Base-by-base conservation (phyloP, 92 coral and sea anemone genomes). In the Anthopleura xanthogrammica region DNA sequence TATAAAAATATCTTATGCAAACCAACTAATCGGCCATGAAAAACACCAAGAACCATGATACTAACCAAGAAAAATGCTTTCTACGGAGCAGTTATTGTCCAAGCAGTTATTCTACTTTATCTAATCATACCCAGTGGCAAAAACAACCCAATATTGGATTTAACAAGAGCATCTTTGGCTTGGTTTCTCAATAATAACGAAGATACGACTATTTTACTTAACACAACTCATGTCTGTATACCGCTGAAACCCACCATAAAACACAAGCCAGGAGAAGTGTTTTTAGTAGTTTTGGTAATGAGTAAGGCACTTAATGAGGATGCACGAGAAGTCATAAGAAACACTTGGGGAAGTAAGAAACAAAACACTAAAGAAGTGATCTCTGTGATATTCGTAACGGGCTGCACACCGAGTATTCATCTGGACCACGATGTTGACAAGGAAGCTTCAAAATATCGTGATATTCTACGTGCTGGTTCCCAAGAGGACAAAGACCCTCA, bases 381-480 rank as follows among this genome's bases (percentile, higher is more conserved):
- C 12, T 55, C 66, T 70, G 54, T 85, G 20, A 76, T 82, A 9
- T 82, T 86, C 48, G 79, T 79, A 0, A 0, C 77, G 7, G 88
- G 88, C 20, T 68, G 83, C 23, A 75, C 88, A 46, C 43, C 54
- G 50, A 85, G 88, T 72, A 41, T 65, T 12, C 88, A 79, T 79
- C 58, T 85, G 2, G 88, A 85, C 39, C 75, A 68, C 36, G 88
- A 85, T 8, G 79, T 85, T 22, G 79, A 78, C 56, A 54, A 43
- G 50, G 90, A 87, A 82, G 87, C 83, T 11, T 54, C 55, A 23
- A 17, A 41, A 65, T 36, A 77, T 24, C 41, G 16, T 12, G 83
- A 87, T 22, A 82, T 87, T 29, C 54, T 87, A 70, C 90, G 86
- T n/a, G 62, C 56, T 54, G 70, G 72, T 23, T 77, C 64, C 41